Base-by-base conservation (phyloP, 2,797 vertebrate species). In the Amniataba percoides region DNA sequence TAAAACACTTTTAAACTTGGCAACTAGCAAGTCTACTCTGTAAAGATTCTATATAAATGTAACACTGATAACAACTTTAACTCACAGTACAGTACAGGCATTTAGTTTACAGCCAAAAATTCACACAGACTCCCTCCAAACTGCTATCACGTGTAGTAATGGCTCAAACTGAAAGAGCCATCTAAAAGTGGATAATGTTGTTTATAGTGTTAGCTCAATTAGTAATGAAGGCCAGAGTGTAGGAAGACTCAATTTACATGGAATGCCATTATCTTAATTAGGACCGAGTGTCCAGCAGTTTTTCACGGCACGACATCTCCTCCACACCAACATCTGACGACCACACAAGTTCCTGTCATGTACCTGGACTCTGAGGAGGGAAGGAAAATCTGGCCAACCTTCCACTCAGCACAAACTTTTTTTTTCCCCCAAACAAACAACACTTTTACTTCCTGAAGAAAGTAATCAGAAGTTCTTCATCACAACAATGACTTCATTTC, bases 191-290 rank as follows among this genome's bases (percentile, higher is more conserved):
- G 42, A 76, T 81, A 21, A 3, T 15, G 53, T 45, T 78, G 77
- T 82, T 82, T 76, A 63, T 3, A 31, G 56, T 40, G 45, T 81
- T 65, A 25, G 45, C 25, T 51, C n/a, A 69, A 48, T 82, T 76
- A 60, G 43, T 65, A 61, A 60, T 31, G 31, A 65, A 84, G 19
- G 60, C 56, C 78, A 78, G 74, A 67, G 52, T 61, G 73, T 40
- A 52, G 56, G 77, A 77, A 87, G 75, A 81, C 63, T 65, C 49
- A 52, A 61, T 87, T 80, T 71, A 65, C 53, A 51, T 39, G 52
- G 51, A 85, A 80, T 62, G 19, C 12, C 36, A 55, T 87, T 71
- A 74, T 62, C 59, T 46, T 77, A 80, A 87, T 87, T 57, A 77
- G 73, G 62, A 80, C 59, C 57, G 4, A 86, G 62, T 23, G 53